Evolutionary conservation across 2,113 vertebrate species (phyloP).

Genomic region (Tricholaema leucomelas): DNA sequence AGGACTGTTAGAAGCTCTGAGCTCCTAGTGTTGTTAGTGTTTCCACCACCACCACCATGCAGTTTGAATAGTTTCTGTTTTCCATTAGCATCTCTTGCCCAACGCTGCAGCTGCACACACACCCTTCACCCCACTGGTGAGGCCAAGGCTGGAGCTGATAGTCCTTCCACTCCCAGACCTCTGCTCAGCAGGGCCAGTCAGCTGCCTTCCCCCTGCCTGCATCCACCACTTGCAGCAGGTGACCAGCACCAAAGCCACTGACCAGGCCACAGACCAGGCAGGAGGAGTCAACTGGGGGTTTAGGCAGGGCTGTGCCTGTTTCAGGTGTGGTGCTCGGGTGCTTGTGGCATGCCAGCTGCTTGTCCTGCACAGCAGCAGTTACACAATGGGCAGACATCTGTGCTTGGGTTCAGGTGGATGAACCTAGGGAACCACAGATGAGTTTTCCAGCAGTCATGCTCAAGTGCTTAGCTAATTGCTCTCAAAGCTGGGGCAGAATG

Average conservation of each 20-base stretch:
- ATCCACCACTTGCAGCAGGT: neutral
- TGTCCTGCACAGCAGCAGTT: neutral
- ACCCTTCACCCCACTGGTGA: neutral
- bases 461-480: neutral
- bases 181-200: neutral
- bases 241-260: rapidly evolving
- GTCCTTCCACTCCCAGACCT: neutral
- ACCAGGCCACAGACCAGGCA: rapidly evolving
- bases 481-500: neutral
- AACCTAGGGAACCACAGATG: neutral
- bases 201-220: neutral
- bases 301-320: rapidly evolving
- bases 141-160: neutral
- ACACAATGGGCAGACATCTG: rapidly evolving
- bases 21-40: neutral
- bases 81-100: slow-evolving; percentile 48
- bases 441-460: neutral
- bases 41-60: neutral
- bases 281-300: rapidly evolving
- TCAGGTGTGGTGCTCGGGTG: neutral
- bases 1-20: neutral
- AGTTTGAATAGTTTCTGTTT: slow-evolving; percentile 44
- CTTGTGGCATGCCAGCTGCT: rapidly evolving
- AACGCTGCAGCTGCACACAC: neutral
- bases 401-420: neutral